A percentile compares a stretch with the other conserved stretches of the same genome.
Conservation (phyloP, 1,140 invertebrate species). For the Magallana gigas region DNA sequence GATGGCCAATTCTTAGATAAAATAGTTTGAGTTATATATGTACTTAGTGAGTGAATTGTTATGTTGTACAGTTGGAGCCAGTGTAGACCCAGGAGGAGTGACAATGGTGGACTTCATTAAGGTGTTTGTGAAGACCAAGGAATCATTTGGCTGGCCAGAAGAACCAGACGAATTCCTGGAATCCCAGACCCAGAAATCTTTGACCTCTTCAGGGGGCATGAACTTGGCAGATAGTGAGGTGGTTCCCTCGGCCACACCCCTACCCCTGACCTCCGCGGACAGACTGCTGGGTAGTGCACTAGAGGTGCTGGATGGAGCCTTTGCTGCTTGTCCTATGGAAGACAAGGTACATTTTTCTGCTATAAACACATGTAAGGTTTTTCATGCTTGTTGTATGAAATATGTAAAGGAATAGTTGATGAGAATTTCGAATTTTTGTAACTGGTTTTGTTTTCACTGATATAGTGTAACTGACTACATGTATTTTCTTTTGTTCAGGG, state of each 20-base stretch:
- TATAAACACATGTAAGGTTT: too few species aligned
- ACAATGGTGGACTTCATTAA: conserved; percentile 96
- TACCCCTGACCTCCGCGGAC: conserved; percentile 78
- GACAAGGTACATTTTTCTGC: conserved; percentile 60
- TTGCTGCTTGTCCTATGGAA: conserved; percentile 76
- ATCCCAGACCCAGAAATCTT: conserved; percentile 71
- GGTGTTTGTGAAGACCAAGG: conserved; percentile 96
- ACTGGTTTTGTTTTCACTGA: too few species aligned
- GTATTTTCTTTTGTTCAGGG: conserved; percentile 51
- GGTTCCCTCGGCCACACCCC: conserved; percentile 61
- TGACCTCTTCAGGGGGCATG: conserved; percentile 27
- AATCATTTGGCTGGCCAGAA: conserved; percentile 97
- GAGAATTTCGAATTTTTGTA: too few species aligned
- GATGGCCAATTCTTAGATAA: too few species aligned
- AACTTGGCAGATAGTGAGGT: conserved; percentile 43
- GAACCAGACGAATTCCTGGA: conserved; percentile 91
- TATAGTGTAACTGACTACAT: too few species aligned
- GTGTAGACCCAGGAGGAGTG: conserved; percentile 90
- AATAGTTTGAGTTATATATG: too few species aligned
- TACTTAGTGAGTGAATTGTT: too few species aligned
- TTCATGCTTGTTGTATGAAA: too few species aligned
- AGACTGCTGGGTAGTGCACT: conserved; percentile 86
- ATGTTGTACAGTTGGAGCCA: conserved; percentile 85
- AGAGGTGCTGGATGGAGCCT: conserved; percentile 88
- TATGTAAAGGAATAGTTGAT: too few species aligned